Evolutionary conservation across 2,797 vertebrate species (phyloP), one percentile per base, ranked within the genome.

Genomic region (Tokudaia muenninki): DNA sequence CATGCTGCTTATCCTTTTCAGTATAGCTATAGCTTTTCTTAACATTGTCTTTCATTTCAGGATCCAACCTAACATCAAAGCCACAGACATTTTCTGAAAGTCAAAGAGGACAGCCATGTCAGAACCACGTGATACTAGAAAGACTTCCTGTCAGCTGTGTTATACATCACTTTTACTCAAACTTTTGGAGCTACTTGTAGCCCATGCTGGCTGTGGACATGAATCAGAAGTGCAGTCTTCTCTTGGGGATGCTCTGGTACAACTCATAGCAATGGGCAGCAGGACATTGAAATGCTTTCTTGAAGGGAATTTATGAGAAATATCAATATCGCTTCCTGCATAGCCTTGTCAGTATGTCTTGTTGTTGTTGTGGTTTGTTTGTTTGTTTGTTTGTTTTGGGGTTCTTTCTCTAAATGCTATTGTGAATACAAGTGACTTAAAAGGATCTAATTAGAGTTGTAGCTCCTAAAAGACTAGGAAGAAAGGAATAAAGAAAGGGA

Each of bases 131-230:
- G 50, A 16, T 24, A 10, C 8, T n/a, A 4, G 79, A 12, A 44
- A 79, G 26, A 26, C 21, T 65, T 74, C 50, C 10, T 34, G 13
- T 70, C 63, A 70, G 6, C 47, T 4, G 0, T 24, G 22, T 24
- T n/a, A 12, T 11, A 65, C 11, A 78, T 82, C 50, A 57, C 44
- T 37, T 26, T 61, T n/a, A 70, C 16, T 86, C 37, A 29, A n/a
- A 17, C 11, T 80, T 17, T 84, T 61, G 80, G 41, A 87, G 19
- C 21, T 86, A 57, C 37, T 63, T 22, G 55, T 34, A 52, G 31
- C 2, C 0, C 34, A n/a, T 14, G 0, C 41, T 72, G 1, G 22
- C 31, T 77, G 6, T 47, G 12, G 6, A 9, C 61, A n/a, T 4
- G 19, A 83, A 41, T 10, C 44, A n/a, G 6, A 41, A 75, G 16